A percentile compares a stretch with the other conserved stretches of the same genome.
Evolutionary conservation across 2,888 invertebrate genomes (phyloP).

Genomic region (Xiphydria camelus): DNA sequence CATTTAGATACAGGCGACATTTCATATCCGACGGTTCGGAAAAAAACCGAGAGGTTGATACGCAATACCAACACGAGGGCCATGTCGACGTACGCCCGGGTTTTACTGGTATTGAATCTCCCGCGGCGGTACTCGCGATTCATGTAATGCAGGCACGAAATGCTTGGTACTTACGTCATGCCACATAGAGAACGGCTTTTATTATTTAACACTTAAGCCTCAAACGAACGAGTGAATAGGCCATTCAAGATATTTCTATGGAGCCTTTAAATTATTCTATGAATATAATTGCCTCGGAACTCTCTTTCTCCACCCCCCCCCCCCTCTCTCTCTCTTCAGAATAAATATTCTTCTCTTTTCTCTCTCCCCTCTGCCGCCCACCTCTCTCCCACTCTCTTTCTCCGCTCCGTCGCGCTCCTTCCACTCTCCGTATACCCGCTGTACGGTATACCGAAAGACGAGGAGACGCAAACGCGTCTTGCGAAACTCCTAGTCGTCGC

Average conservation of each 20-base stretch:
- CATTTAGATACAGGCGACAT: too few species aligned
- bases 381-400: slow-evolving; percentile 3
- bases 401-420: slow-evolving; percentile 13
- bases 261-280: slow-evolving; percentile 57
- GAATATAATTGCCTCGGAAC: slow-evolving; percentile 36
- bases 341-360: background rate
- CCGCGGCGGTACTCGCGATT: too few species aligned
- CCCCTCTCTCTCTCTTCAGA: background rate
- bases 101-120: too few species aligned
- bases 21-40: too few species aligned
- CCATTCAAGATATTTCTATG: slow-evolving; percentile 55
- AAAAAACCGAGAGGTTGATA: too few species aligned
- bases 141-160: too few species aligned
- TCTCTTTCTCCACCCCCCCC: background rate
- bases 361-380: background rate
- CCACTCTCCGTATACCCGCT: too few species aligned
- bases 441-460: too few species aligned
- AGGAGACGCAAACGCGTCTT: too few species aligned
- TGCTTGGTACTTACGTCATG: background rate
- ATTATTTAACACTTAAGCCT: slow-evolving; percentile 57
- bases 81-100: too few species aligned
- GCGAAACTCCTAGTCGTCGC: too few species aligned
- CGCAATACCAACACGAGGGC: too few species aligned
- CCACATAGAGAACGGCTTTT: slow-evolving; percentile 39
- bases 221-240: slow-evolving; percentile 55